Evolutionary conservation across 2,888 invertebrate genomes (phyloP), one percentile per base, ranked within the genome.

Genomic region (Cinara cedri): DNA sequence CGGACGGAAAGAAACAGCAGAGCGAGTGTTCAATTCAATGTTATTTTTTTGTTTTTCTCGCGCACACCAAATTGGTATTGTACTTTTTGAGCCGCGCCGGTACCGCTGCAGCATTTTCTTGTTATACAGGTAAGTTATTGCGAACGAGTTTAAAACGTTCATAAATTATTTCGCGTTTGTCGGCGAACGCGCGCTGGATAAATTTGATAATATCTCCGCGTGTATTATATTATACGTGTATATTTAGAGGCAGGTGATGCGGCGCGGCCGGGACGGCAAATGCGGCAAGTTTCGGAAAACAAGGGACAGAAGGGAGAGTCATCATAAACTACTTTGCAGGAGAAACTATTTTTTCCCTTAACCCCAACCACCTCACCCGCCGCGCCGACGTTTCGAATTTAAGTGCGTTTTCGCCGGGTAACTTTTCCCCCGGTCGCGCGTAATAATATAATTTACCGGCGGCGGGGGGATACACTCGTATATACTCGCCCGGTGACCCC

Each of bases 261-360:
- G n/a, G 51, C 10, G 0, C 8, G 66, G 1, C 14, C 34, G 21
- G n/a, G 9, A 54, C 19, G 9, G 60, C 14, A 1, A 34, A 34
- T 49, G 71, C 11, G 21, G 44, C 16, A 72, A 72, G 57, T 57
- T 72, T 72, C 46, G 14, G 4, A 71, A 55, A 70, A 70, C 54
- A 70, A 55, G 34, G 49, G 34, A 51, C 63, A 14, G 10, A 6
- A 26, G 26, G 46, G 13, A 21, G n/a, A 65, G 65, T 75, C 65
- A 49, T 72, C 72, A 49, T 62, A 62, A 72, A 72, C 60, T 62
- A 72, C 72, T 72, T 72, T 72, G n/a, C 11, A n/a, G 9, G 55
- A 66, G 55, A 46, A 66, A 66, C 76, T 57, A 66, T 66, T 76
- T 76, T 55, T 16, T n/a, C 16, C 8, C n/a, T 14, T 14, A n/a